phyloP scores from a whole-genome alignment of 2,797 vertebrate species.

The Ataeniobius toweri region DNA sequence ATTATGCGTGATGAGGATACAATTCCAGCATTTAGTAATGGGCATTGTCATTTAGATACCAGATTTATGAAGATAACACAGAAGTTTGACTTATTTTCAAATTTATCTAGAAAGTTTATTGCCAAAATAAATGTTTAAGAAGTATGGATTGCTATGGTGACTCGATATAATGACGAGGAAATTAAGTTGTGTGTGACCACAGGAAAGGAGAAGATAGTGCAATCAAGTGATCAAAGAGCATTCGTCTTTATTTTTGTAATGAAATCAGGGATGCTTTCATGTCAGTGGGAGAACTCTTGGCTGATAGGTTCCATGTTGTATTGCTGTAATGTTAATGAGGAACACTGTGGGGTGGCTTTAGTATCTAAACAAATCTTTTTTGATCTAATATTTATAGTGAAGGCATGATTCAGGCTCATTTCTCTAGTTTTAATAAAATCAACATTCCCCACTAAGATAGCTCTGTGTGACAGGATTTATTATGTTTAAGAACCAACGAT shows the following conservation, averaged over 20 bases:
- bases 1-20: not conserved
- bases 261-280: slow-evolving; percentile 40
- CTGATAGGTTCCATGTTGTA: slow-evolving; percentile 22
- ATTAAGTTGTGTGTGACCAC: slow-evolving; percentile 15
- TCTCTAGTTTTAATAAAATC: slow-evolving; percentile 23
- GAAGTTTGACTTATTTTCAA: not conserved
- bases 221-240: slow-evolving; percentile 37
- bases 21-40: not conserved
- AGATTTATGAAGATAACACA: too few relatives aligned
- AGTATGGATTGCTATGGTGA: too few relatives aligned
- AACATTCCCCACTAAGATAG: slow-evolving; percentile 5
- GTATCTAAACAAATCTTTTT: slow-evolving; percentile 30
- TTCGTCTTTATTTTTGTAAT: slow-evolving; percentile 24
- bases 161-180: not conserved
- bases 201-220: slow-evolving; percentile 20
- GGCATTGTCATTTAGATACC: not conserved
- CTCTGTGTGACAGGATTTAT: slow-evolving; percentile 1
- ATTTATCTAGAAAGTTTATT: not conserved
- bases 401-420: slow-evolving; percentile 13
- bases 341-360: slow-evolving; percentile 12
- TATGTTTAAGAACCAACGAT: not conserved
- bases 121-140: not conserved
- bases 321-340: slow-evolving; percentile 45
- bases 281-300: slow-evolving; percentile 19
- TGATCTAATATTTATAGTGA: slow-evolving; percentile 12